phyloP scores from a whole-genome alignment of 2,888 invertebrate genomes.

The Villa cingulata region DNA sequence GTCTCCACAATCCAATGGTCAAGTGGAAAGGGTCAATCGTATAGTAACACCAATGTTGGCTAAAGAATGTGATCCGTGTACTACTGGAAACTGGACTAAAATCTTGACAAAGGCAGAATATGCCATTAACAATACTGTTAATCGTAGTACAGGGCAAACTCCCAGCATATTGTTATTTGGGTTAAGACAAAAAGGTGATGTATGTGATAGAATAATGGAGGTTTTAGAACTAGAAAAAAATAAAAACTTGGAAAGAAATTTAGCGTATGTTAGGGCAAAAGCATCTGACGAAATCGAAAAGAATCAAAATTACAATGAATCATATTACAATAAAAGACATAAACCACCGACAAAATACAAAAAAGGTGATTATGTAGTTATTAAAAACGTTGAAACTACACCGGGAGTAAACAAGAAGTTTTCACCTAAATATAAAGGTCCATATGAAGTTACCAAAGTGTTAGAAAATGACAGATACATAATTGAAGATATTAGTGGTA shows the following conservation, averaged over 20 bases:
- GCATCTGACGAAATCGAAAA: too few species aligned
- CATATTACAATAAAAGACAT: constrained; percentile 18
- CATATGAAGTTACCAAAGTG: constrained; percentile 12
- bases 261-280: too few species aligned
- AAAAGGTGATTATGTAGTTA: constrained; percentile 16
- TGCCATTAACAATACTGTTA: constrained; percentile 18
- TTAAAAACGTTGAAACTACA: constrained; percentile 14
- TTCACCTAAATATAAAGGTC: constrained; percentile 16
- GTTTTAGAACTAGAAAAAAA: too few species aligned
- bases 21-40: constrained; percentile 6
- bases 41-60: constrained; percentile 4
- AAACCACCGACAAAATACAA: constrained; percentile 14
- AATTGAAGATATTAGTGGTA: constrained; percentile 11
- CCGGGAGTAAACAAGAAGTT: constrained; percentile 18
- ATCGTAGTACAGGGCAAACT: constrained; percentile 17
- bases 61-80: constrained; percentile 3
- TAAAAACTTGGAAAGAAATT: too few species aligned
- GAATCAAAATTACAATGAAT: too few species aligned
- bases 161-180: constrained; percentile 6
- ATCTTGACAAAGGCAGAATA: constrained; percentile 16
- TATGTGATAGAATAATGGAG: too few species aligned
- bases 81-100: constrained; percentile 7
- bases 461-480: constrained; percentile 16
- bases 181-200: too few species aligned
- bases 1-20: constrained; percentile 7